Evolutionary conservation across 1,140 invertebrate species (phyloP).

Genomic region (Gryon sp.): DNA sequence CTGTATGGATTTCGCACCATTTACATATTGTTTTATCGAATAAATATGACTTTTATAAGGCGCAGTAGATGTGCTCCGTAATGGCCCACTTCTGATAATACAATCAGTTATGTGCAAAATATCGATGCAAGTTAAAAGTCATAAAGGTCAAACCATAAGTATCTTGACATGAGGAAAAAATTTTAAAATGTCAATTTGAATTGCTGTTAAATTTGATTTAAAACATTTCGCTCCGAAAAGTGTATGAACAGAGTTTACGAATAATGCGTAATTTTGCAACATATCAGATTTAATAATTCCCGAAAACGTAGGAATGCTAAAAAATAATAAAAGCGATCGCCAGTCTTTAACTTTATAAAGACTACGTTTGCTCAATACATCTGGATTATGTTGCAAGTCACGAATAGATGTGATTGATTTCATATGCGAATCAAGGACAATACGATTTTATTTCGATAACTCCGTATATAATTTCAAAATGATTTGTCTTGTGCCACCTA

Average conservation of each 20-base stretch:
- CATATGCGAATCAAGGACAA: slow-evolving; percentile 22
- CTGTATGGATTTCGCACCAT: slow-evolving; percentile 25
- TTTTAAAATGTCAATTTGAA: too few species aligned
- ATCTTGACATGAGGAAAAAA: neutral
- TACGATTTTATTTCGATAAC: slow-evolving; percentile 4
- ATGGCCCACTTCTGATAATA: slow-evolving; percentile 23
- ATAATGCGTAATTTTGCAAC: slow-evolving; percentile 24
- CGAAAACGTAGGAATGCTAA: slow-evolving; percentile 11
- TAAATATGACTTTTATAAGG: slow-evolving; percentile 37
- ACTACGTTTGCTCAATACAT: slow-evolving; percentile 11
- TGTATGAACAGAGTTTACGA: slow-evolving; percentile 34
- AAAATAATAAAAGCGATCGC: slow-evolving; percentile 24
- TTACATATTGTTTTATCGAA: slow-evolving; percentile 12
- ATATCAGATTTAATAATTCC: slow-evolving; percentile 27
- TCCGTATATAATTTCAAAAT: neutral
- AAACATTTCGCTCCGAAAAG: slow-evolving; percentile 8
- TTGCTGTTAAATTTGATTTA: slow-evolving; percentile 17
- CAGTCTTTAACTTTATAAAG: slow-evolving; percentile 45
- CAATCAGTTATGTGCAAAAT: slow-evolving; percentile 11
- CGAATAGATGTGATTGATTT: slow-evolving; percentile 1
- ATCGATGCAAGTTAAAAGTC: slow-evolving; percentile 39
- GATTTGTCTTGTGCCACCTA: slow-evolving; percentile 13
- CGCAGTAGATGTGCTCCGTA: slow-evolving; percentile 42
- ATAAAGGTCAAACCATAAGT: slow-evolving; percentile 11
- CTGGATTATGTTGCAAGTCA: slow-evolving; percentile 39